phyloP scores from a whole-genome alignment of 2,113 vertebrate species.

The Aptenodytes forsteri region DNA sequence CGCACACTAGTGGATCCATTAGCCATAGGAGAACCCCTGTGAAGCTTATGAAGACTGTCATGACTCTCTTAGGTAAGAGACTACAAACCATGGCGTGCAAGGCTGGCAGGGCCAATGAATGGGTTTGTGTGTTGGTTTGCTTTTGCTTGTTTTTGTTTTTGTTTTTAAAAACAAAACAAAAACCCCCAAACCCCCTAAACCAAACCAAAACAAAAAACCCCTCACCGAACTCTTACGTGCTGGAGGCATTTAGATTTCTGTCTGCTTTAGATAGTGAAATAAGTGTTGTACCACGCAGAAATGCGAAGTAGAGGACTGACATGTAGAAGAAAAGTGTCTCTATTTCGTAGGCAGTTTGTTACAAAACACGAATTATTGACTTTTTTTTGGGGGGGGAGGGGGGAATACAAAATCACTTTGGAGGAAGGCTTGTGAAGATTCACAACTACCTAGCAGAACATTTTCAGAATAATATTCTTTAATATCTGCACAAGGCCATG shows the following conservation, averaged over 20 bases:
- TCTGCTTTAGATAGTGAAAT: not conserved
- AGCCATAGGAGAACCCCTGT: slow-evolving; percentile 90
- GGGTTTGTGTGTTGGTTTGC: not conserved
- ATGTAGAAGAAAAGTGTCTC: accelerated
- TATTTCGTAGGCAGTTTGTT: not conserved
- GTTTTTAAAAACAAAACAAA: not conserved
- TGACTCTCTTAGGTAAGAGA: slow-evolving; percentile 92
- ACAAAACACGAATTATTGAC: not conserved
- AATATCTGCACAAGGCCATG: not conserved
- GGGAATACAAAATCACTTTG: not conserved
- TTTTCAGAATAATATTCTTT: not conserved
- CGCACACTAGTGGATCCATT: slow-evolving; percentile 87
- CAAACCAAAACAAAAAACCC: not conserved
- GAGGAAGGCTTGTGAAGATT: not conserved
- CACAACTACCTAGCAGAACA: not conserved
- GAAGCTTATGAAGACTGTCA: slow-evolving; percentile 98
- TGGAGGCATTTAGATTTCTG: not conserved
- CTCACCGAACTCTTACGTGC: not conserved
- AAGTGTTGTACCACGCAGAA: not conserved
- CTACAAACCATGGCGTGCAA: not conserved
- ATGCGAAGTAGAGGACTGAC: not conserved
- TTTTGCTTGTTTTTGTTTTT: not conserved
- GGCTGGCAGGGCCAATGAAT: not conserved
- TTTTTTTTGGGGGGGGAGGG: no score
- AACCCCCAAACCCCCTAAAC: not conserved